These are phyloP conservation scores for Lepidothrix coronata DNA, from an alignment of 2,113 vertebrate genomes.

Conservation along the genomic window DNA sequence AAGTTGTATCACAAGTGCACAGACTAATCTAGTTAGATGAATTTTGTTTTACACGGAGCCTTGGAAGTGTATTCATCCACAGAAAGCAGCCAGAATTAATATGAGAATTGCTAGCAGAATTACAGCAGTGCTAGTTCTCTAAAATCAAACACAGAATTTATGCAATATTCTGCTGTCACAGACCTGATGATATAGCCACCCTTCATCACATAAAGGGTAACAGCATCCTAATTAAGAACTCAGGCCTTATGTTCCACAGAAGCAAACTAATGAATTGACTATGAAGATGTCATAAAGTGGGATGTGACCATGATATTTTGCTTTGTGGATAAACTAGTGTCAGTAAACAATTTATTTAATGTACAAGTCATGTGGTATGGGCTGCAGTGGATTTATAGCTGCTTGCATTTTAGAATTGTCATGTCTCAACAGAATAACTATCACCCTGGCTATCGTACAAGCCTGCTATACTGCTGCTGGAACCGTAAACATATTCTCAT, in stretches of 20 bases:
- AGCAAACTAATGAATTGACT: conserved; percentile 59
- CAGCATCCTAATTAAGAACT: conserved; percentile 51
- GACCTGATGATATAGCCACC: conserved; percentile 48
- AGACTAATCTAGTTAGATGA: background rate
- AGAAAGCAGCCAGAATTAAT: conserved; percentile 14
- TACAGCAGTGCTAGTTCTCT: conserved; percentile 35
- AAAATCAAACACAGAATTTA: conserved; percentile 52
- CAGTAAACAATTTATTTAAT: conserved; percentile 54
- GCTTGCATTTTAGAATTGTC: conserved; percentile 1
- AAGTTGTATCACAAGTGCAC: background rate
- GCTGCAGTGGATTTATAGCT: conserved; percentile 38
- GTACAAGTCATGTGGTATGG: conserved; percentile 8
- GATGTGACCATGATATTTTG: conserved; percentile 22
- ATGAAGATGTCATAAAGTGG: conserved; percentile 44
- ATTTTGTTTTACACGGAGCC: background rate
- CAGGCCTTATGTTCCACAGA: conserved; percentile 55
- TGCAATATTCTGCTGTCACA: conserved; percentile 54
- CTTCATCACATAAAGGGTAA: conserved; percentile 59
- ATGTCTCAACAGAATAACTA: conserved; percentile 21
- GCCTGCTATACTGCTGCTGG: conserved; percentile 9
- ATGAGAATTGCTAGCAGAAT: conserved; percentile 17
- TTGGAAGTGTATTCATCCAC: background rate
- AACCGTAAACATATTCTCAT: conserved; percentile 53
- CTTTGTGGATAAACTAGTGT: conserved; percentile 20
- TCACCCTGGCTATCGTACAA: conserved; percentile 45